Percentiles rank a stretch among this genome's conserved stretches.
These are phyloP conservation scores for Ia io DNA, from an alignment of 2,113 vertebrate genomes.

Conservation along the genomic window DNA sequence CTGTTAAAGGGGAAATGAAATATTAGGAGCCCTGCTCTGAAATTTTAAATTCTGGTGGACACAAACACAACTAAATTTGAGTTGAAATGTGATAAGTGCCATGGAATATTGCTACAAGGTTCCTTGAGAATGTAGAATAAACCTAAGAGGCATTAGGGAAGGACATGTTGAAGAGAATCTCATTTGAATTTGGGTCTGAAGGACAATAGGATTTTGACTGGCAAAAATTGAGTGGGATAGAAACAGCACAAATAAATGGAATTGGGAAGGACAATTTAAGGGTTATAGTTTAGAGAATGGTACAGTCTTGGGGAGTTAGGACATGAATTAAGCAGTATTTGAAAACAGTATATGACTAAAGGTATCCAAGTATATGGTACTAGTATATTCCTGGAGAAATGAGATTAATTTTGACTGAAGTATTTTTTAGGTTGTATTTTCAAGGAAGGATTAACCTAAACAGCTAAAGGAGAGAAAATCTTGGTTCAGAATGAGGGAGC, in stretches of 20 bases:
- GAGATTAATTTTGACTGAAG: background rate
- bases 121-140: background rate
- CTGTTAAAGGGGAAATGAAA: background rate
- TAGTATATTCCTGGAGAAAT: background rate
- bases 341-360: background rate
- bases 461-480: background rate
- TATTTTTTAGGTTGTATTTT: background rate
- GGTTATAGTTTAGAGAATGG: background rate
- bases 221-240: background rate
- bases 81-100: background rate
- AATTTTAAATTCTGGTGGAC: background rate
- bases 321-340: background rate
- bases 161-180: background rate
- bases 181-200: slow-evolving; percentile 2
- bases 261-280: background rate
- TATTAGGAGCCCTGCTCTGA: background rate
- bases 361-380: background rate
- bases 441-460: background rate
- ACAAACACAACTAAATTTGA: background rate
- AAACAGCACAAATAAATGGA: background rate
- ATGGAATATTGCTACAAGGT: background rate
- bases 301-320: background rate
- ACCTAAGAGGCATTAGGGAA: background rate
- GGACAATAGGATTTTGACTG: background rate
- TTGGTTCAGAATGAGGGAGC: background rate